Conservation (phyloP, 2,113 vertebrate species). For the Thamnophis sirtalis region DNA sequence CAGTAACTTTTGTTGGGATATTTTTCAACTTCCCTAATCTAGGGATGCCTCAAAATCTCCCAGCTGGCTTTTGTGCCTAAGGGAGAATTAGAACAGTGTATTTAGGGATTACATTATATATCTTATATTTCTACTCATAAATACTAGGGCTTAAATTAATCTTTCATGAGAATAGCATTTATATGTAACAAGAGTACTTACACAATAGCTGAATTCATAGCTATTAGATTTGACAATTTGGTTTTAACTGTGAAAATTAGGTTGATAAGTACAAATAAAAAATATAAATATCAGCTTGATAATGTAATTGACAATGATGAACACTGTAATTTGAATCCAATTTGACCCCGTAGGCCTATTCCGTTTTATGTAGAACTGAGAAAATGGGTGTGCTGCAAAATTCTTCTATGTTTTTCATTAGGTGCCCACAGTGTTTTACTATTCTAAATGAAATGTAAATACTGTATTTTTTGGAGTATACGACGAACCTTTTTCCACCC, state of each 20-base stretch:
- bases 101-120: background rate
- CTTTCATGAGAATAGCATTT: background rate
- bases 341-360: background rate
- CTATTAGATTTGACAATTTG: background rate
- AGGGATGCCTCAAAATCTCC: background rate
- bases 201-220: background rate
- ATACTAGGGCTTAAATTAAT: background rate
- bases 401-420: background rate
- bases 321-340: background rate
- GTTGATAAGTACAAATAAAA: background rate
- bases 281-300: background rate
- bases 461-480: no score
- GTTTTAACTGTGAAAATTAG: background rate
- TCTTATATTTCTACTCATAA: background rate
- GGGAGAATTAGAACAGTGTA: background rate
- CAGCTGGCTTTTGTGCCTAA: background rate
- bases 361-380: background rate
- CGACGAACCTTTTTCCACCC: no score
- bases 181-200: background rate
- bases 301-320: background rate
- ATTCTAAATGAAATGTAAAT: background rate
- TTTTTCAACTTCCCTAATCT: background rate
- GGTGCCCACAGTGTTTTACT: background rate
- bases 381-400: background rate
- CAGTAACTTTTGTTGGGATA: background rate